phyloP scores from a whole-genome alignment of 2,888 invertebrate genomes.

The Eledona agricola region DNA sequence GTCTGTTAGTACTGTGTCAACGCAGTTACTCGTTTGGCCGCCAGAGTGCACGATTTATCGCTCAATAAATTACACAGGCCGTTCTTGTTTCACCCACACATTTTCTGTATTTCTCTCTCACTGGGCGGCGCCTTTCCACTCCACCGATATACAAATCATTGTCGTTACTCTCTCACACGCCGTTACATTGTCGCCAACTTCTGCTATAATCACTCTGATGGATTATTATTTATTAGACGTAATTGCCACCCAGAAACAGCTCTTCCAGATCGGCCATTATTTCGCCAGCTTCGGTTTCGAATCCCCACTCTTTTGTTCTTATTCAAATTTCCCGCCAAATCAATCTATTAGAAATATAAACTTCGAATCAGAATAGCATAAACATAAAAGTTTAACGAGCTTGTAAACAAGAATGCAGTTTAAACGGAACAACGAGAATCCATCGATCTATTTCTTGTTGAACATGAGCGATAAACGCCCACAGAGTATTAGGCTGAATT shows the following conservation, averaged over 20 bases:
- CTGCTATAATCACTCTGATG: conserved; percentile 57
- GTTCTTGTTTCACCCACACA: conserved; percentile 56
- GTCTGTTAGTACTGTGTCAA: conserved; percentile 64
- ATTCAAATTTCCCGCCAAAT: conserved; percentile 9
- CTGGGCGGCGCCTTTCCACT: conserved; percentile 49
- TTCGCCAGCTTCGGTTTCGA: conserved; percentile 16
- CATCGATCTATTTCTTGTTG: conserved; percentile 5
- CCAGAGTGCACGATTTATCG: conserved; percentile 63
- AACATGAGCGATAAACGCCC: no score
- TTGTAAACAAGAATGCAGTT: conserved; percentile 7
- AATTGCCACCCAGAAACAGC: conserved; percentile 46
- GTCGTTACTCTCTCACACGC: conserved; percentile 50
- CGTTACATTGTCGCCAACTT: conserved; percentile 55
- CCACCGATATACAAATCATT: conserved; percentile 57
- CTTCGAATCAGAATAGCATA: conserved; percentile 9
- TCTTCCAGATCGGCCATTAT: conserved; percentile 21
- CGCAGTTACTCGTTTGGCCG: conserved; percentile 62
- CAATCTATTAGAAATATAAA: conserved; percentile 2
- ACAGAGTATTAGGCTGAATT: no score
- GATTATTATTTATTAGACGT: conserved; percentile 56
- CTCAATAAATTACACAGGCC: conserved; percentile 61
- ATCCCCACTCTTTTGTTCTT: neutral
- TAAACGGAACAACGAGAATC: conserved; percentile 9
- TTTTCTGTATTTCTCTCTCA: conserved; percentile 42
- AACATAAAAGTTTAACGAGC: conserved; percentile 13